phyloP scores from a whole-genome alignment of 2,113 vertebrate species.

The zebrafish (Danio rerio) region GRCz12tu NC_133181.1:304001-304500 shows the following conservation, averaged over 20 bases:
- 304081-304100: constrained; percentile 83
- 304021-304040: too few species aligned
- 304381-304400: constrained; percentile 23
- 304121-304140: constrained; percentile 75
- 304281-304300: too few species aligned
- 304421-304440: constrained; percentile 74
- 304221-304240: background rate
- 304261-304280: too few species aligned
- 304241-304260: too few species aligned
- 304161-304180: constrained; percentile 67
- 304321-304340: too few species aligned
- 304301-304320: too few species aligned
- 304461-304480: constrained; percentile 65
- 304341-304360: too few species aligned
- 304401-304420: constrained; percentile 51
- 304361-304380: too few species aligned
- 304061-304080: constrained; percentile 70
- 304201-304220: constrained; percentile 77
- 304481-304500: constrained; percentile 40
- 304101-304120: constrained; percentile 75
- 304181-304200: constrained; percentile 73
- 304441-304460: constrained; percentile 64
- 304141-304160: constrained; percentile 82
- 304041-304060: background rate
- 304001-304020: too few species aligned